Percentiles rank a stretch among this genome's conserved stretches.
These are phyloP conservation scores for Drosophila repleta DNA, from an alignment of 1,140 invertebrate species.

Conservation along the genomic window DNA sequence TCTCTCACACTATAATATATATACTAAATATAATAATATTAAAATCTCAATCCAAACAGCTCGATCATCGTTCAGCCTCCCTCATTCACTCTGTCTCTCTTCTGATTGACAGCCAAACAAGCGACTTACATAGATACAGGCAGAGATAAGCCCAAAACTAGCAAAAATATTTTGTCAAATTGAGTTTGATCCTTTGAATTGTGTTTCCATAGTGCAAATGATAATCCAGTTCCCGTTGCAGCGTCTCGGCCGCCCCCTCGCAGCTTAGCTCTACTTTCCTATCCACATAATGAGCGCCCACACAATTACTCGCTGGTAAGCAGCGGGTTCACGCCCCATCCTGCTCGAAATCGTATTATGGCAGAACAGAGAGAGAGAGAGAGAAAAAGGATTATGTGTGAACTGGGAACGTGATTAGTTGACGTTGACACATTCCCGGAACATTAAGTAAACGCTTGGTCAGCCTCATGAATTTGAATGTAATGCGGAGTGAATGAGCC, in stretches of 20 bases:
- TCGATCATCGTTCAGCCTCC: no score
- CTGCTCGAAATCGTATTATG: conserved; percentile 51
- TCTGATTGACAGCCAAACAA: no score
- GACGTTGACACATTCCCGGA: conserved; percentile 61
- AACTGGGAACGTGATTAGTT: conserved; percentile 62
- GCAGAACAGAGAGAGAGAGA: no score
- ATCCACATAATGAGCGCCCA: conserved; percentile 49
- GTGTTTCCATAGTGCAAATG: not conserved
- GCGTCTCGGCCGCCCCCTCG: not conserved
- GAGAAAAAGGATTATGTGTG: conserved; percentile 6
- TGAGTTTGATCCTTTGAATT: not conserved
- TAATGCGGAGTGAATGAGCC: not conserved
- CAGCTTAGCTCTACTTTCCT: conserved; percentile 1
- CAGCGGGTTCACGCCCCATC: conserved; percentile 46
- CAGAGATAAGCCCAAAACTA: no score
- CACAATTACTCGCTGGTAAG: conserved; percentile 56
- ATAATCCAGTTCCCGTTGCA: conserved; percentile 9
- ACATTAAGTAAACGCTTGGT: conserved; percentile 14
- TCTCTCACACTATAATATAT: no score
- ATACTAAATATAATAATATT: no score
- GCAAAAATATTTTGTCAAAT: not conserved
- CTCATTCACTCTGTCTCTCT: not conserved
- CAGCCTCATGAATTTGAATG: conserved; percentile 9
- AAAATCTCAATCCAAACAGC: no score
- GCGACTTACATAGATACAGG: no score